Evolutionary conservation across 2,888 invertebrate species (phyloP).

Genomic region (Hesperia comma): DNA sequence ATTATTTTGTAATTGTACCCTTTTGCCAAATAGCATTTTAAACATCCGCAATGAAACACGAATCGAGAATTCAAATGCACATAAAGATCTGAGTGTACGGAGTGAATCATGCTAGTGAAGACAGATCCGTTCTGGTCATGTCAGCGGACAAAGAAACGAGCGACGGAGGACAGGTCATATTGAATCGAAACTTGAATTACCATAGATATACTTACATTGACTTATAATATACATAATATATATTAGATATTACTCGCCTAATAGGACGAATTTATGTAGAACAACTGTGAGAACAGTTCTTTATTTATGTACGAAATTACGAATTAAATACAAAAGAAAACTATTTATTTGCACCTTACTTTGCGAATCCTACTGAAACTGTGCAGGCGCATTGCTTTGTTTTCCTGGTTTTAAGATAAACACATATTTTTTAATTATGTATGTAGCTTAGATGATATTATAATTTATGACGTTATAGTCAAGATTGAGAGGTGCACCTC

Average conservation of each 20-base stretch:
- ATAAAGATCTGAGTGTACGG: slow-evolving; percentile 7
- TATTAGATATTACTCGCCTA: too few species aligned
- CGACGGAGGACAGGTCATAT: background rate
- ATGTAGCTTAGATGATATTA: background rate
- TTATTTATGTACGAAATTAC: too few species aligned
- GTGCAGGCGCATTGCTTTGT: too few species aligned
- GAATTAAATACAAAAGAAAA: too few species aligned
- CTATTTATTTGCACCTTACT: too few species aligned
- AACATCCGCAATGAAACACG: slow-evolving; percentile 13
- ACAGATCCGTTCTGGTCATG: slow-evolving; percentile 14
- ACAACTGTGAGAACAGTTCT: too few species aligned
- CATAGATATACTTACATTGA: too few species aligned
- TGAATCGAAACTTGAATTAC: background rate
- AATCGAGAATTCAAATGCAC: slow-evolving; percentile 20
- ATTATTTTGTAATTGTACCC: background rate
- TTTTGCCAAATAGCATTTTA: slow-evolving; percentile 3
- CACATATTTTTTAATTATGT: too few species aligned
- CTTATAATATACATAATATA: too few species aligned
- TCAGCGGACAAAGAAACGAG: slow-evolving; percentile 13
- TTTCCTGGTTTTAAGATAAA: too few species aligned
- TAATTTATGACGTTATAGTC: background rate
- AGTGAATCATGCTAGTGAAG: slow-evolving; percentile 18
- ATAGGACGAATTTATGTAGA: too few species aligned
- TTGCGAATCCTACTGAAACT: too few species aligned
- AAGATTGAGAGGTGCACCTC: slow-evolving; percentile 8